Percentiles rank a stretch among this genome's conserved stretches.
Conservation (phyloP, 2,797 vertebrate species). For the Ataeniobius toweri region DNA sequence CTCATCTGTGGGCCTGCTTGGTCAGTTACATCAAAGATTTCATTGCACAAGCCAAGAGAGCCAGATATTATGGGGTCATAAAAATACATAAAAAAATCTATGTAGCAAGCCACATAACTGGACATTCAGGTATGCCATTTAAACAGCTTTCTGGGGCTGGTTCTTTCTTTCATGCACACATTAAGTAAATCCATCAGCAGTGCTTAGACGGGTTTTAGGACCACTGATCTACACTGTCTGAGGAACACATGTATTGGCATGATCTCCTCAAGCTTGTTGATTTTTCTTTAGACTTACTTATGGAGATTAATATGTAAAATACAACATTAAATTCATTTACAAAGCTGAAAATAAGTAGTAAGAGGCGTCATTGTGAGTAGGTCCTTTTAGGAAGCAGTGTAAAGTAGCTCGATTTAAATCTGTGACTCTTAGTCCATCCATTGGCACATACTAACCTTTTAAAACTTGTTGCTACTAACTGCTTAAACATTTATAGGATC, state of each 20-base stretch:
- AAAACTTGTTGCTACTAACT: neutral
- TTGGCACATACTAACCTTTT: conserved; percentile 10
- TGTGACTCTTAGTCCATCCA: neutral
- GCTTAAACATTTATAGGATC: conserved; percentile 7
- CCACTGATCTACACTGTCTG: conserved; percentile 23
- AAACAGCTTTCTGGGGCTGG: neutral
- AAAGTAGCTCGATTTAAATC: conserved; percentile 15
- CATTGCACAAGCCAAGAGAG: neutral
- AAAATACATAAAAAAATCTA: conserved; percentile 4
- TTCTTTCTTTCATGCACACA: neutral
- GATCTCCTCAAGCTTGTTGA: conserved; percentile 3
- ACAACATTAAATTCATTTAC: neutral
- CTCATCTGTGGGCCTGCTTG: neutral
- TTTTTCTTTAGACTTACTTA: neutral
- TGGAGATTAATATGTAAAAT: neutral
- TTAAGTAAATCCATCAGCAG: neutral
- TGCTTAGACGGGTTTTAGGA: neutral
- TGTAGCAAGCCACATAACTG: neutral
- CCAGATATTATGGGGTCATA: neutral
- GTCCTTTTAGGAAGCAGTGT: neutral
- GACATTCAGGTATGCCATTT: conserved; percentile 15
- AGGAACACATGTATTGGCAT: conserved; percentile 8
- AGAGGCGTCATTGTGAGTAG: conserved; percentile 22
- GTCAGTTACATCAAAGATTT: conserved; percentile 2
- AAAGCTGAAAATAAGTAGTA: conserved; percentile 18